A percentile compares a stretch with the other conserved stretches of the same genome.
These are phyloP conservation scores for Bombus turneri DNA, from an alignment of 1,140 invertebrate genomes.

Conservation along the genomic window DNA sequence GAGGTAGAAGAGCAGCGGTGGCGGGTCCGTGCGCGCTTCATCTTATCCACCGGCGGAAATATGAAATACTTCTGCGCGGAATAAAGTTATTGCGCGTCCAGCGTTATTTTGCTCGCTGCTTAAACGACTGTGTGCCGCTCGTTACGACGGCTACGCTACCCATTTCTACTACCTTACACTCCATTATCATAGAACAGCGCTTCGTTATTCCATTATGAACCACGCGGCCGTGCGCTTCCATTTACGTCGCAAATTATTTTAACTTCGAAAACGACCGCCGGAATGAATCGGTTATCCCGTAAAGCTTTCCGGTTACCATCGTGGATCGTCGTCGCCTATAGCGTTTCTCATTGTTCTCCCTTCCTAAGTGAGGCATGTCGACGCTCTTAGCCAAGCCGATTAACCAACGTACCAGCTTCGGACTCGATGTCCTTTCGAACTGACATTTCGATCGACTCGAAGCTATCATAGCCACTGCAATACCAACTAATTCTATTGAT, in stretches of 20 bases:
- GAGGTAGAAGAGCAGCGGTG: neutral
- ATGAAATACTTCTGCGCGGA: constrained; percentile 35
- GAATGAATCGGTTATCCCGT: neutral
- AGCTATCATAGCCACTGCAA: constrained; percentile 14
- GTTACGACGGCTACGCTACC: neutral
- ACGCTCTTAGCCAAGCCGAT: neutral
- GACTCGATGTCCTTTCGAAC: constrained; percentile 35
- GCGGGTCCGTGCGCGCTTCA: neutral
- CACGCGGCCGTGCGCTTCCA: neutral
- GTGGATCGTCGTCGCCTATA: neutral
- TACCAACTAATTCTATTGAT: constrained; percentile 64
- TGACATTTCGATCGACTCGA: constrained; percentile 54
- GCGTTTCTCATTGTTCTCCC: neutral
- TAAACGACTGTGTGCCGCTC: neutral
- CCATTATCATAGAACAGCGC: constrained; percentile 20
- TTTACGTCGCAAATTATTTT: constrained; percentile 26
- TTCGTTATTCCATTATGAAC: constrained; percentile 50
- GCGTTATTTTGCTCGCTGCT: constrained; percentile 15
- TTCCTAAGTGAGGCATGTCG: neutral
- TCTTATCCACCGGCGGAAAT: neutral
- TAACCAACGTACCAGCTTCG: neutral
- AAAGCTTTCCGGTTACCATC: neutral
- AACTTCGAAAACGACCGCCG: constrained; percentile 8
- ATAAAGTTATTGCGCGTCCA: constrained; percentile 44
- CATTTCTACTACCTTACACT: constrained; percentile 2